These are phyloP conservation scores for Megalonaias nervosa DNA, from an alignment of 1,140 invertebrate genomes.

Conservation along the genomic window DNA sequence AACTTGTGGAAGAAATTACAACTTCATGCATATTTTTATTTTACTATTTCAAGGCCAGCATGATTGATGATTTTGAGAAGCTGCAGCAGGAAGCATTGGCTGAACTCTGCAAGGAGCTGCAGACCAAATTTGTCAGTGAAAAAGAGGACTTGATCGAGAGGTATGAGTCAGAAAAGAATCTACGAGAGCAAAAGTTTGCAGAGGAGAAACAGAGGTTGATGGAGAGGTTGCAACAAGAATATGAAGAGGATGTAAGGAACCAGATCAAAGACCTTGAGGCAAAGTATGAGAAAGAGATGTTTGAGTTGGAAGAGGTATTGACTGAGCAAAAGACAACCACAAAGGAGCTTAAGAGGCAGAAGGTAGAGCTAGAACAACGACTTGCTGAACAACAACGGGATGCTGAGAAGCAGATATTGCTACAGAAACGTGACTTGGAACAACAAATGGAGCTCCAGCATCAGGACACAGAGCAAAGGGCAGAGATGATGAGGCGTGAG, in stretches of 20 bases:
- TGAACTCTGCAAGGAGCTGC: slow-evolving; percentile 43
- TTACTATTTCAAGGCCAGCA: slow-evolving; percentile 20
- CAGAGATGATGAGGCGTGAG: slow-evolving; percentile 16
- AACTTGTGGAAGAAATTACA: neutral
- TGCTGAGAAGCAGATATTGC: slow-evolving; percentile 7
- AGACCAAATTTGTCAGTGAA: slow-evolving; percentile 44
- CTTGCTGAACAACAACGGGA: neutral
- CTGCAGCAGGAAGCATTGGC: slow-evolving; percentile 35
- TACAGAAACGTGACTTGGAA: slow-evolving; percentile 8
- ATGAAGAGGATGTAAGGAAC: slow-evolving; percentile 25
- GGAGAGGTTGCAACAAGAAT: slow-evolving; percentile 34
- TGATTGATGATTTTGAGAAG: slow-evolving; percentile 35
- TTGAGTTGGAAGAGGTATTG: slow-evolving; percentile 29
- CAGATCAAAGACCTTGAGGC: slow-evolving; percentile 17
- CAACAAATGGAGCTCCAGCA: neutral
- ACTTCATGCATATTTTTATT: neutral
- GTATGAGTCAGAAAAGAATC: slow-evolving; percentile 46
- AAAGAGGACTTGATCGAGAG: slow-evolving; percentile 47
- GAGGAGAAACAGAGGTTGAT: slow-evolving; percentile 32
- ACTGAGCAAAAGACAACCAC: slow-evolving; percentile 21
- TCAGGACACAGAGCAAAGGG: slow-evolving; percentile 6
- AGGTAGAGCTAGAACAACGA: slow-evolving; percentile 1
- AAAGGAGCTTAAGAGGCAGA: slow-evolving; percentile 27
- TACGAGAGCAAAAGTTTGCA: slow-evolving; percentile 30
- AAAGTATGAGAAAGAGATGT: slow-evolving; percentile 19